Base-by-base conservation (phyloP, 2,113 vertebrate genomes). In the Alaudala cheleensis region DNA sequence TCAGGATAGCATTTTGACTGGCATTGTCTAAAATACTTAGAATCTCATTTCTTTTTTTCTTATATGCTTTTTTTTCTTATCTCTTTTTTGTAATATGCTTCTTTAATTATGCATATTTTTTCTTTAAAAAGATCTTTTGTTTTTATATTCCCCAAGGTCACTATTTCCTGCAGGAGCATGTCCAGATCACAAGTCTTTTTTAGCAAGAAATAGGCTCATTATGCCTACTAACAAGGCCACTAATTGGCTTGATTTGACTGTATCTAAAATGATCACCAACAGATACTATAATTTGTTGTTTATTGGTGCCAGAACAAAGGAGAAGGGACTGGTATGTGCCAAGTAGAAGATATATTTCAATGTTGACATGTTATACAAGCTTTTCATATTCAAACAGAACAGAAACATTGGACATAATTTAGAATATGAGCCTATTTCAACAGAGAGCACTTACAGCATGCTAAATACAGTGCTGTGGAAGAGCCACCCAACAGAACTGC, bases 1-100 rank as follows among this genome's bases (percentile, higher is more conserved):
- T 97, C 97, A 98, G 97, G 97, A 98, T 98, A 98, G 98, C 97
- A 97, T 98, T 97, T 98, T 97, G 97, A 98, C 97, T 97, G 98
- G 96, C 97, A 97, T 97, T 97, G 97, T 97, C 97, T 98, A 98
- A 98, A 98, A 98, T 98, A 98, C 96, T 97, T 97, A 96, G 96
- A 97, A 95, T 98, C 96, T 96, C 96, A 96, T 95, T 94, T 92
- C 23, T 91, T 71, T 90, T 86, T 88, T 88, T 92, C 79, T 94
- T 92, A 80, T 71, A n/a, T n/a, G n/a, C n/a, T n/a, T 91, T 71
- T 90, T 86, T 88, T 88, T 92, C 79, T 94, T 92, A 80, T 71
- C n/a, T n/a, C n/a, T n/a, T n/a, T 81, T 95, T 90, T 95, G 91
- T 95, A 97, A 96, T 97, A 96, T 90, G 96, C 96, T 97, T 97